Evolutionary conservation across 2,113 vertebrate species (phyloP), one percentile per base, ranked within the genome.

Genomic region (Bos indicus): DNA sequence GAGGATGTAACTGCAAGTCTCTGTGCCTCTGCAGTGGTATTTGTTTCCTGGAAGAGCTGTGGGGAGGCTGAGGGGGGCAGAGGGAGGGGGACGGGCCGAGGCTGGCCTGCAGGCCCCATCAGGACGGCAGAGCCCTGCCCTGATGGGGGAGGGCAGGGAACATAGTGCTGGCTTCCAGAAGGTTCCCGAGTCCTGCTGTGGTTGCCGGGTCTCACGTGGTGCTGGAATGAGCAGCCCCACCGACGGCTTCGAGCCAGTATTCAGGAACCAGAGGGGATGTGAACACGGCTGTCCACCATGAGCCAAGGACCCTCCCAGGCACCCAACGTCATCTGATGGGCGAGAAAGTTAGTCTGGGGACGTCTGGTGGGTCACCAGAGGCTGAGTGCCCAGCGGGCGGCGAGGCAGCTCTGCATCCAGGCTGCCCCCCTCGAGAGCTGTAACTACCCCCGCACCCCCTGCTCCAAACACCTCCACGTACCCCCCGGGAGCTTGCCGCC

Each of bases 291-390:
- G 19, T 71, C 64, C 64, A 36, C 64, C n/a, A 2, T 36, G n/a
- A 71, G 64, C 4, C 2, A 0, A 71, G 64, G 19, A 36, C 64
- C 17, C n/a, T 33, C 1, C 48, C 57, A 13, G 46, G 11, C 40
- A 14, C 51, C 30, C 51, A 23, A 14, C 15, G 51, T 16, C 77
- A 17, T 12, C 28, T 54, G 8, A 16, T 1, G 23, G 54, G 36
- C 0, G 0, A 46, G 48, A 23, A 52, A 5, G 14, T 43, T 23
- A 23, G 62, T 46, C n/a, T 36, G 1, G 3, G 11, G 43, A 3
- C 0, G 0, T 48, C 83, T 4, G 1, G 15, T 0, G 1, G 52
- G 19, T 30, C 46, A 7, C 51, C 56, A 0, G 0, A 15, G 57
- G 5, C 28, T 30, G 28, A 17, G 40, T 7, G 6, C 54, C 77